A percentile compares a stretch with the other conserved stretches of the same genome.
These are phyloP conservation scores for Ophonus ardosiacus DNA, from an alignment of 2,888 invertebrate species.

Conservation along the genomic window DNA sequence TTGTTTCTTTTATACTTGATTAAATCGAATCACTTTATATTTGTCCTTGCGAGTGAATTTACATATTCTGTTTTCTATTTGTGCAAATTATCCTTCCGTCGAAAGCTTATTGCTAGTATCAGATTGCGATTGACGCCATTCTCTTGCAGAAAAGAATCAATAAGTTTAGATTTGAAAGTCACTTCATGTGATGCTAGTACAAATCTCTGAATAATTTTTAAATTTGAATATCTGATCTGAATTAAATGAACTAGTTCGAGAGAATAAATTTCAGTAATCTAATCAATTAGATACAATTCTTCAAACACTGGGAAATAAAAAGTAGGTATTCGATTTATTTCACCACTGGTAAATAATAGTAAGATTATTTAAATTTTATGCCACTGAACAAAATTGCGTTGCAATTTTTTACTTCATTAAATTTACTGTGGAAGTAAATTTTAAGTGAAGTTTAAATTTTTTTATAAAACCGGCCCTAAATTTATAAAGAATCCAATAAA, in stretches of 20 bases:
- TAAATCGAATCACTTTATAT: background rate
- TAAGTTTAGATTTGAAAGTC: background rate
- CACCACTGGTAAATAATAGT: no score
- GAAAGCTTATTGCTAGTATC: background rate
- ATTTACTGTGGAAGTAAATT: no score
- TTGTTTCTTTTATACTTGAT: background rate
- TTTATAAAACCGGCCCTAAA: no score
- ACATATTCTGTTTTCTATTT: background rate
- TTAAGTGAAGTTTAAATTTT: no score
- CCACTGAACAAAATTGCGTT: no score
- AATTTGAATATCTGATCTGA: constrained; percentile 1
- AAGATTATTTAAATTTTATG: no score
- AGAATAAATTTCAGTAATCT: background rate
- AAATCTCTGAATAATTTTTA: background rate
- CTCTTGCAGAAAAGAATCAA: background rate
- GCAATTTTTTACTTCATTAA: no score
- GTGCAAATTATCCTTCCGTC: background rate
- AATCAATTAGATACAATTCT: background rate
- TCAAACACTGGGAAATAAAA: background rate
- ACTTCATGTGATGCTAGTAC: background rate
- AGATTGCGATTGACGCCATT: background rate
- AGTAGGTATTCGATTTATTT: no score
- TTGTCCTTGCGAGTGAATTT: background rate
- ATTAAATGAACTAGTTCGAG: background rate
- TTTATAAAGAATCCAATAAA: no score